Evolutionary conservation across 2,113 vertebrate genomes (phyloP), one percentile per base, ranked within the genome.

Genomic region (Lophius piscatorius): DNA sequence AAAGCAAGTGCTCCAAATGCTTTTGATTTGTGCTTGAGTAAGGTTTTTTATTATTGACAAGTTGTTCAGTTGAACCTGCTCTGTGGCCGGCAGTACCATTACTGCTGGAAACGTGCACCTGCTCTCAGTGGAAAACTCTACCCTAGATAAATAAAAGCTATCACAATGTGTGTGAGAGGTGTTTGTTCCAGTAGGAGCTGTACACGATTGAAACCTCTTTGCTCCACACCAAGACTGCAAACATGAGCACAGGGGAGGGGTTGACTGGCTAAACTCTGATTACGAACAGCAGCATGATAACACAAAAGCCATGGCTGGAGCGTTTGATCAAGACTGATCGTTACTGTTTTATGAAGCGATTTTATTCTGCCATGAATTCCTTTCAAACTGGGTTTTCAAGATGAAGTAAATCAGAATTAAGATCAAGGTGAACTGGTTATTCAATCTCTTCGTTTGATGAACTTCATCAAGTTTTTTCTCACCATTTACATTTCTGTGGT

Each of bases 241-340:
- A 83, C 74, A 78, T 77, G 65, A 57, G 55, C 62, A 52, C 18
- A 24, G 45, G 51, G 33, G 63, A 64, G 23, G 31, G 50, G 49
- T 23, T 5, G 35, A 38, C 16, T 36, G 4, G 52, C 5, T 28
- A 46, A 49, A 12, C 12, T 14, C 45, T 41, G 48, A 74, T 72
- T 38, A 58, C 0, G 7, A 47, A 64, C 24, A 49, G 9, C 35
- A 1, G 38, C 14, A 56, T 63, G 63, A 66, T 73, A 36, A 54
- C 12, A 57, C n/a, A n/a, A n/a, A n/a, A 57, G 60, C 66, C 63
- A 69, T 73, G 49, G 26, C 9, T 18, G 35, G 29, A 48, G 22
- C n/a, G 39, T 35, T 38, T 40, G n/a, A 17, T 28, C 3, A 3
- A 21, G 17, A 16, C 10, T 22, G 2, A 23, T 6, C 36, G 9